Base-by-base conservation (phyloP, 2,888 invertebrate genomes). In the Isoperla grammatica region DNA sequence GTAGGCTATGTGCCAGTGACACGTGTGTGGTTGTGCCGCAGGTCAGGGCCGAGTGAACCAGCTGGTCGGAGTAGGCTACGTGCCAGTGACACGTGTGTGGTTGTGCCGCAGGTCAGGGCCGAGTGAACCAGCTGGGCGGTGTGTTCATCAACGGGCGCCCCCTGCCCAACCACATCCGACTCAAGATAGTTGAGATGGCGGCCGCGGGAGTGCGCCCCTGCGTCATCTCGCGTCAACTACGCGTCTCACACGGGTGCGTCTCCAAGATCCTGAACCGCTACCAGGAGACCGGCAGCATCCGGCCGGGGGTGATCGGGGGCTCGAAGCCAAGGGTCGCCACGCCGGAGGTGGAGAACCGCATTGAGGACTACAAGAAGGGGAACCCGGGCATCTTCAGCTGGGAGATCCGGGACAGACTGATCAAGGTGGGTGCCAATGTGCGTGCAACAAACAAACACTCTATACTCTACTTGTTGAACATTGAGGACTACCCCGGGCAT, bases 81-180 rank as follows among this genome's bases (percentile, higher is more conserved):
- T 29, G 4, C 29, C n/a, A n/a, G n/a, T 29, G 29, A 29, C 8
- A 8, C 8, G 29, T 29, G 4, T 29, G 29, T 29, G 29, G 4
- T 29, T 48, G 69, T 69, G 64, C 80, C 79, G 5, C 78, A 92
- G 95, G 95, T 73, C 95, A 96, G 79, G 96, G 96, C 66, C 86
- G 96, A 63, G 91, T 96, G 69, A 97, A 97, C 75, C 97, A 97
- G 76, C 81, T 97, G 56, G 97, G 97, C 13, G 97, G 96, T 19
- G 87, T 96, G 35, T 97, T 97, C 77, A 96, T 97, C 77, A 98
- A 98, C 76, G 97, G 98, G 0, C 83, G 97, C 9, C 97, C 97
- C 0, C 79, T 98, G 63, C 97, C 98, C 19, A 95, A 95, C 77
- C 92, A 94, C 76, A 91, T 95, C 68, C 85, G 98, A n/a, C 79